These are phyloP conservation scores for Luscinia luscinia DNA, from an alignment of 2,797 vertebrate species.

Conservation along the genomic window DNA sequence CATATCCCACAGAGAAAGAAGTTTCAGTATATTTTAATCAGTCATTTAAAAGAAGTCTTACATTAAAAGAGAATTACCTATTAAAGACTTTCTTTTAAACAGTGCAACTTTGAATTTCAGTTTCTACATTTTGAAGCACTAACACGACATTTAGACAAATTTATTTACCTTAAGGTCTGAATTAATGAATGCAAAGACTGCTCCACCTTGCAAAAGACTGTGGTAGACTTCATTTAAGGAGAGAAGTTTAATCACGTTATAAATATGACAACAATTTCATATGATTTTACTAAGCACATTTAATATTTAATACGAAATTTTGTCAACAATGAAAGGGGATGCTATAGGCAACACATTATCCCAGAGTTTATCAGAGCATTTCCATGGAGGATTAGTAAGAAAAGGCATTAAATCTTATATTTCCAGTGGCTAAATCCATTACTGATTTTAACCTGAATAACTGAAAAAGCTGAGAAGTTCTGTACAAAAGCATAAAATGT, in stretches of 20 bases:
- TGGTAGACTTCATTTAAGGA: neutral
- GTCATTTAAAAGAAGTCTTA: neutral
- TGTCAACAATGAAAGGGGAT: conserved; percentile 37
- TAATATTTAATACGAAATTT: conserved; percentile 32
- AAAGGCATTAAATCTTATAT: conserved; percentile 10
- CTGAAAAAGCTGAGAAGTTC: neutral
- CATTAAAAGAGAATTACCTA: neutral
- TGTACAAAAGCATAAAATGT: neutral
- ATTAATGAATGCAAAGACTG: neutral
- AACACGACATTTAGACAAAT: neutral
- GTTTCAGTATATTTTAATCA: neutral
- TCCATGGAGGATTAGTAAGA: conserved; percentile 38
- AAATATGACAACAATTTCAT: conserved; percentile 15
- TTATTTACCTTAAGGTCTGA: neutral
- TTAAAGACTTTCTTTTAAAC: neutral
- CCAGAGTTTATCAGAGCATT: conserved; percentile 38
- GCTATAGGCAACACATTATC: conserved; percentile 21
- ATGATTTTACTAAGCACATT: neutral
- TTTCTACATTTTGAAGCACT: neutral
- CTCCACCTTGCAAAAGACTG: neutral
- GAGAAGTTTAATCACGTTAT: conserved; percentile 5
- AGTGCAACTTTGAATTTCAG: neutral
- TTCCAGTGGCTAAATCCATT: conserved; percentile 6
- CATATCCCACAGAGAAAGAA: neutral
- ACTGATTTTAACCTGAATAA: conserved; percentile 17